Evolutionary conservation across 2,797 vertebrate genomes (phyloP).

Genomic region (Bradypodion ventrale): DNA sequence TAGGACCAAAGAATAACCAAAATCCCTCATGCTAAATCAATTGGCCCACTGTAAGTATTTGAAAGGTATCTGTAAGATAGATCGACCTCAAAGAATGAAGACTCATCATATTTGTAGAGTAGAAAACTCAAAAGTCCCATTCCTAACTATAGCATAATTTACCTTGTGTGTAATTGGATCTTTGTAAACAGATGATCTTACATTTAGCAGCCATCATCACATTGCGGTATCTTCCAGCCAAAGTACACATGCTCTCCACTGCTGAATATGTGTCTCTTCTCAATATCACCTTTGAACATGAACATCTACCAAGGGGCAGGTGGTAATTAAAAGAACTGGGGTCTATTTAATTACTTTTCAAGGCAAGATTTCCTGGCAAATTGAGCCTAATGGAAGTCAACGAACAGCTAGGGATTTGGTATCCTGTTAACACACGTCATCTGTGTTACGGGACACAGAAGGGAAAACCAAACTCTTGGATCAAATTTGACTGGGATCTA

Average conservation of each 20-base stretch:
- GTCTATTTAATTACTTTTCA: slow-evolving; percentile 71
- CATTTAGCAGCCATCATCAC: background rate
- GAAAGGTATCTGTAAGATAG: too few relatives aligned
- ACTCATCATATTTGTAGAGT: too few relatives aligned
- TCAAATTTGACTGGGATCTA: slow-evolving; percentile 2
- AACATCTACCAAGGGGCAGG: slow-evolving; percentile 49
- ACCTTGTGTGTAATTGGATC: slow-evolving; percentile 35
- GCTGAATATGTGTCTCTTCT: slow-evolving; percentile 60
- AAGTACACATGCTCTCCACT: slow-evolving; percentile 36
- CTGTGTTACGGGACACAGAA: background rate
- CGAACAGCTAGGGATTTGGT: slow-evolving; percentile 29
- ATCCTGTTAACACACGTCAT: slow-evolving; percentile 5
- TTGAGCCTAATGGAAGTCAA: slow-evolving; percentile 11
- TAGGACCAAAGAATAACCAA: too few relatives aligned
- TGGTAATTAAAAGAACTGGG: slow-evolving; percentile 71
- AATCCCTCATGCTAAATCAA: too few relatives aligned
- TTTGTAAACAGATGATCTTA: slow-evolving; percentile 55
- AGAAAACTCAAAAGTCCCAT: too few relatives aligned
- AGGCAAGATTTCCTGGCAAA: slow-evolving; percentile 45
- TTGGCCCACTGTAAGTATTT: too few relatives aligned
- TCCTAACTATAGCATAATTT: background rate
- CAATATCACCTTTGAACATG: slow-evolving; percentile 61
- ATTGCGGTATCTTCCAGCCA: background rate
- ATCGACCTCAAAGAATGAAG: too few relatives aligned
- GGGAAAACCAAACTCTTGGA: slow-evolving; percentile 18